Base-by-base conservation (phyloP, 1,140 invertebrate species). In the Piezodorus guildinii region DNA sequence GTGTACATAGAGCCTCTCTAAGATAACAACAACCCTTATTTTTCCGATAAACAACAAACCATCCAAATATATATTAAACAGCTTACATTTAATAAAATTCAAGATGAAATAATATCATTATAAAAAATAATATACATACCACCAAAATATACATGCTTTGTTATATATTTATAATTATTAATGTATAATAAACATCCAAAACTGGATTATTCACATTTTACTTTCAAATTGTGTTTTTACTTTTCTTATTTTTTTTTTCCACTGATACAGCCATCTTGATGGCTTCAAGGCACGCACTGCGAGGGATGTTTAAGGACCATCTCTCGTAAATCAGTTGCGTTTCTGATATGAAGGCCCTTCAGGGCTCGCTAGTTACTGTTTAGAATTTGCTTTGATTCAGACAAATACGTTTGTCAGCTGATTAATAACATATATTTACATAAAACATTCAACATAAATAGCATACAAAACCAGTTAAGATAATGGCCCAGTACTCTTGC, bases 401-500 rank as follows among this genome's bases (percentile, higher is more conserved):
- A 49, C 46, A 49, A 49, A 49, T n/a, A 49, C 21, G 4, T 49
- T 19, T 17, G 21, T 49, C n/a, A 49, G n/a, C n/a, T 49, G 21
- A 19, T 49, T 49, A 49, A 49, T 49, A 49, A 49, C n/a, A 49
- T 21, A 49, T 49, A 49, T 49, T 49, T 49, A 49, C 46, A 49
- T 19, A 19, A 49, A 49, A 49, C 16, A 39, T 39, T 21, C 46
- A 49, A 49, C 46, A 19, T 19, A 49, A 49, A 49, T n/a, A 19
- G n/a, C n/a, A 49, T 49, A 49, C 4, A 19, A 49, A 49, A 49
- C n/a, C 4, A 10, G 6, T 19, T 19, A 19, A 19, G 8, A 21
- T 19, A 6, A 21, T 49, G 21, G 46, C 21, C 46, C 46, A 49
- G 21, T 49, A n/a, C 14, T 49, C 6, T n/a, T 6, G n/a, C 16